Percentiles rank a stretch among this genome's conserved stretches.
These are phyloP conservation scores for Cryptus viduatorius DNA, from an alignment of 2,888 invertebrate species.

Conservation along the genomic window DNA sequence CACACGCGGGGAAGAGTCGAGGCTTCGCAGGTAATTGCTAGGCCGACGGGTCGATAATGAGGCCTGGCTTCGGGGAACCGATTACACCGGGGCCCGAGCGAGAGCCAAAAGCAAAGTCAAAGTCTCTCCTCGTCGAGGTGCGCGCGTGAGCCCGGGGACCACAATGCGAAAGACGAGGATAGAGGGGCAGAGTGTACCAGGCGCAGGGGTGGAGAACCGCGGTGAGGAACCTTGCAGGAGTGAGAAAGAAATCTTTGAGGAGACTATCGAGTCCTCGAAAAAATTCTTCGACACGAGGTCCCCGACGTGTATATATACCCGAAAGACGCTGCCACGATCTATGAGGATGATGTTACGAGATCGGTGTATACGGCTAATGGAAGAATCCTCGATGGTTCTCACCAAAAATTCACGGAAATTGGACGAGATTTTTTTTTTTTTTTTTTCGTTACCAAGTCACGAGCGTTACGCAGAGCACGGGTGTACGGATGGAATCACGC, in stretches of 20 bases:
- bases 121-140: slow-evolving; percentile 67
- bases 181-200: not conserved
- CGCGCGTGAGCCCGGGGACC: slow-evolving; percentile 58
- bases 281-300: slow-evolving; percentile 24
- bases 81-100: slow-evolving; percentile 83
- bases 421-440: slow-evolving; percentile 56
- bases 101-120: slow-evolving; percentile 79
- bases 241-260: slow-evolving; percentile 50
- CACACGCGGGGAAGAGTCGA: slow-evolving; percentile 80
- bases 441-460: slow-evolving; percentile 7
- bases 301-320: slow-evolving; percentile 4
- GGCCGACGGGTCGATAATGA: slow-evolving; percentile 85
- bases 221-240: slow-evolving; percentile 48
- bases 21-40: slow-evolving; percentile 85
- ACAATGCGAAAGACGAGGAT: slow-evolving; percentile 57
- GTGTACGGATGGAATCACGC: not conserved
- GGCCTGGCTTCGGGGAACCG: slow-evolving; percentile 85
- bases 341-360: slow-evolving; percentile 50
- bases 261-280: slow-evolving; percentile 45
- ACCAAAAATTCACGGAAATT: slow-evolving; percentile 65
- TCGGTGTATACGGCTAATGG: slow-evolving; percentile 60
- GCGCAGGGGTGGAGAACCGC: slow-evolving; percentile 13
- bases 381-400: slow-evolving; percentile 59
- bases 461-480: not conserved
- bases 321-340: slow-evolving; percentile 36